Evolutionary conservation across 1,140 invertebrate genomes (phyloP).

Genomic region (Zophobas atratus): DNA sequence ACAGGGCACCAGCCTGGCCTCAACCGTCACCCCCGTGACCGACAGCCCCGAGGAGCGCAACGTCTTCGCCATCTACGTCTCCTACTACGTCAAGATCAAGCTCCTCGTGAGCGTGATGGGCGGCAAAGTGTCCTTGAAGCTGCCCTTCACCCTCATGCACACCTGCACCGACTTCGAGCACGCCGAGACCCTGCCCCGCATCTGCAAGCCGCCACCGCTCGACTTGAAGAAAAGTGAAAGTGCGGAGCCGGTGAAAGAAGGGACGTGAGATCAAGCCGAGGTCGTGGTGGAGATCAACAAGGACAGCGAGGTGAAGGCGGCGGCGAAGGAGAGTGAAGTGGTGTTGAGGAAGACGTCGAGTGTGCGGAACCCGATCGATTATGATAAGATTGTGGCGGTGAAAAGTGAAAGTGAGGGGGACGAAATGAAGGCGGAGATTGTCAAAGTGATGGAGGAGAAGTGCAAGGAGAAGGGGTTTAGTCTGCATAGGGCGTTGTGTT

Average conservation of each 20-base stretch:
- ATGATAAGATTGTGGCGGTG: slow-evolving; percentile 62
- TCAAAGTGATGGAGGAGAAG: slow-evolving; percentile 60
- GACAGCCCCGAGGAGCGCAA: slow-evolving; percentile 73
- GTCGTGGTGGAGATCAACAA: slow-evolving; percentile 65
- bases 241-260: slow-evolving; percentile 64
- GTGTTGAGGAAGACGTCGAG: slow-evolving; percentile 27
- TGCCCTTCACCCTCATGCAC: slow-evolving; percentile 84
- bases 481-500: slow-evolving; percentile 71
- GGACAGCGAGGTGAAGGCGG: slow-evolving; percentile 13
- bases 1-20: slow-evolving; percentile 78
- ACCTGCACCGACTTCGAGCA: slow-evolving; percentile 67
- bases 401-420: slow-evolving; percentile 51
- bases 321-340: background rate
- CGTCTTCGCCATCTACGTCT: slow-evolving; percentile 91
- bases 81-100: slow-evolving; percentile 92
- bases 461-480: slow-evolving; percentile 66
- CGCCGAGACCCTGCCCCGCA: slow-evolving; percentile 54
- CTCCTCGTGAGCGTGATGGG: slow-evolving; percentile 84
- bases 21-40: slow-evolving; percentile 76
- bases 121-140: slow-evolving; percentile 82
- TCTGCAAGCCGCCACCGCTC: slow-evolving; percentile 43
- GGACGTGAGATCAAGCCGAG: slow-evolving; percentile 66
- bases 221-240: slow-evolving; percentile 43
- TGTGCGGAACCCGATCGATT: slow-evolving; percentile 42
- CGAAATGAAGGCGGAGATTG: slow-evolving; percentile 61